Evolutionary conservation across 2,113 vertebrate genomes (phyloP).

Genomic region (Pimephales promelas): DNA sequence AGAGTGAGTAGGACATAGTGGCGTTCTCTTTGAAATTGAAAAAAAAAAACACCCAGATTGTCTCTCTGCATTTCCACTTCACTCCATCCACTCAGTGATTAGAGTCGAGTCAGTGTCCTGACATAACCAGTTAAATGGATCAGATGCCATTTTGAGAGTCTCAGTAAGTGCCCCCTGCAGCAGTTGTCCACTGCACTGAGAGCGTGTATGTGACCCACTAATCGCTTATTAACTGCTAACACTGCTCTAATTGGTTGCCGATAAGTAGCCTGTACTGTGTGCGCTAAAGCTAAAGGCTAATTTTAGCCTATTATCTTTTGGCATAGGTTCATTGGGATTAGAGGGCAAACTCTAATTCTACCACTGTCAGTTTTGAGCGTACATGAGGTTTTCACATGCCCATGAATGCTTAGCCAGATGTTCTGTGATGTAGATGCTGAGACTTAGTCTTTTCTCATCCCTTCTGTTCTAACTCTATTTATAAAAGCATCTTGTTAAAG

Average conservation of each 20-base stretch:
- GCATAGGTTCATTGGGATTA: slow-evolving; percentile 5
- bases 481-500: slow-evolving; percentile 45
- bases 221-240: slow-evolving; percentile 54
- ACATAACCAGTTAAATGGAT: slow-evolving; percentile 46
- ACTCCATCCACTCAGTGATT: slow-evolving; percentile 30
- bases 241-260: slow-evolving; percentile 48
- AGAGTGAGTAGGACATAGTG: slow-evolving; percentile 24
- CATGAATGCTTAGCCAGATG: slow-evolving; percentile 35
- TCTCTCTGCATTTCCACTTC: neutral
- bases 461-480: slow-evolving; percentile 42
- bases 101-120: slow-evolving; percentile 38
- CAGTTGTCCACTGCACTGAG: slow-evolving; percentile 38
- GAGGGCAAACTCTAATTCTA: slow-evolving; percentile 16
- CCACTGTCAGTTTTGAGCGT: neutral
- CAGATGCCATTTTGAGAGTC: slow-evolving; percentile 41
- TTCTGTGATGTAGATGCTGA: slow-evolving; percentile 22
- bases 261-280: slow-evolving; percentile 42
- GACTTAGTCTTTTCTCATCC: slow-evolving; percentile 26
- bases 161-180: slow-evolving; percentile 47
- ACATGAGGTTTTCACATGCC: neutral
- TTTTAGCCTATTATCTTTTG: slow-evolving; percentile 38
- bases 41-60: slow-evolving; percentile 9
- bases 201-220: slow-evolving; percentile 39
- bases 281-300: slow-evolving; percentile 40
- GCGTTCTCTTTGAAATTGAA: slow-evolving; percentile 7